Base-by-base conservation (phyloP, 1,140 invertebrate genomes). In the Drosophila sucinea region DNA sequence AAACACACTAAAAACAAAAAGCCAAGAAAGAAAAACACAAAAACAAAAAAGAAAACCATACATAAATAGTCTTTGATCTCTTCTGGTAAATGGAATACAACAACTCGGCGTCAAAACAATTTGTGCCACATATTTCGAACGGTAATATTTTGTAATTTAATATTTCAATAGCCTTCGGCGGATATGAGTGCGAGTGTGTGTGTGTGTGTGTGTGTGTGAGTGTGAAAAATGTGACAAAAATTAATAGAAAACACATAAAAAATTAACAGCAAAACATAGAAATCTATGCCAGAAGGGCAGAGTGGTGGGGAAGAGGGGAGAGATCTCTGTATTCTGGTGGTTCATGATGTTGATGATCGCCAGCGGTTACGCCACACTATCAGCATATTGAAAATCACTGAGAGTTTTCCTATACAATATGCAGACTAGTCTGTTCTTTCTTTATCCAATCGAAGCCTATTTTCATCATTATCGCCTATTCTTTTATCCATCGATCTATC, bases 201-300 rank as follows among this genome's bases (percentile, higher is more conserved):
- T 56, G 17, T 58, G 56, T 35, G 4, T 56, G 54, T 56, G 29
- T 56, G 32, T 23, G 4, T 56, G 32, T 25, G 32, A 25, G 56
- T 56, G 29, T 32, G 38, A 40, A 17, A 41, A 67, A 68, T 83
- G 83, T 79, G 83, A 83, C 82, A 77, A 77, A 87, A 86, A 87
- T 83, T 89, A 86, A 86, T 79, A 89, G 82, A 73, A 86, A 87
- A 89, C 67, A 71, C 82, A 86, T 87, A 79, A 87, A 79, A 87
- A 77, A 86, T 77, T 71, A 79, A 83, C 56, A 71, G 8, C 58
- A 51, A 61, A 68, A 54, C 54, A 66, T 29, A 17, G 40, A 57
- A 33, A 57, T 57, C 7, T 51, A 51, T 51, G 23, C 23, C 23
- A 27, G 27, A n/a, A 44, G 23, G 44, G 44, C 1, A 25, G 35